A percentile compares a stretch with the other conserved stretches of the same genome.
phyloP scores from a whole-genome alignment of 2,888 invertebrate species.

The Antheraea assamensis region DNA sequence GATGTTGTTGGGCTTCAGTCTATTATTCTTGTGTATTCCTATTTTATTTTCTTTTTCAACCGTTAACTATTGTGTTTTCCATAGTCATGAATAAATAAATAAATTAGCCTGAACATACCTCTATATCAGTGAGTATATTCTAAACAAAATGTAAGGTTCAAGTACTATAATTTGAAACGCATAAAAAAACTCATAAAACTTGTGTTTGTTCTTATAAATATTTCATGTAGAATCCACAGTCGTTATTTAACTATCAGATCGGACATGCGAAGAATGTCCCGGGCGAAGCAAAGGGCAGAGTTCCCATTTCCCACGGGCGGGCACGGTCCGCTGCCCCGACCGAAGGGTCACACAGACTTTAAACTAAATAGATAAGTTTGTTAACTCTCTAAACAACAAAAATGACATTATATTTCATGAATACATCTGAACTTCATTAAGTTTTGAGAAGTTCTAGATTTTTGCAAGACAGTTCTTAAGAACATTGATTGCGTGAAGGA shows the following conservation, averaged over 20 bases:
- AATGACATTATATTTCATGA: background rate
- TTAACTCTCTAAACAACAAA: background rate
- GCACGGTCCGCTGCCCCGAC: slow-evolving; percentile 42
- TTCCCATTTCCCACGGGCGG: slow-evolving; percentile 44
- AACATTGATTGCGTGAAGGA: background rate
- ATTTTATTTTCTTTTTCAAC: no score
- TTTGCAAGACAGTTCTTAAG: background rate
- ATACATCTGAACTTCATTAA: background rate
- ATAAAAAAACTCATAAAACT: slow-evolving; percentile 12
- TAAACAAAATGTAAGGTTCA: background rate
- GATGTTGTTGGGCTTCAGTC: no score
- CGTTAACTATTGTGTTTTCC: no score
- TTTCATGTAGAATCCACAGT: slow-evolving; percentile 11
- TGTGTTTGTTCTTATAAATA: slow-evolving; percentile 20
- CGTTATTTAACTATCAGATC: slow-evolving; percentile 17
- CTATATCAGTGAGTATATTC: background rate
- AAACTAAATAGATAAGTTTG: background rate
- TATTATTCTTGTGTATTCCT: no score
- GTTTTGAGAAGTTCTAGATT: background rate
- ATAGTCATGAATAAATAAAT: no score
- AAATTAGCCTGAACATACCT: no score
- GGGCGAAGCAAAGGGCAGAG: slow-evolving; percentile 26
- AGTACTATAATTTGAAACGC: slow-evolving; percentile 11
- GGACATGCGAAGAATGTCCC: slow-evolving; percentile 16
- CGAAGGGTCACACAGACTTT: slow-evolving; percentile 40